Conservation (phyloP, 2,113 vertebrate genomes). For the Onychostoma macrolepis region DNA sequence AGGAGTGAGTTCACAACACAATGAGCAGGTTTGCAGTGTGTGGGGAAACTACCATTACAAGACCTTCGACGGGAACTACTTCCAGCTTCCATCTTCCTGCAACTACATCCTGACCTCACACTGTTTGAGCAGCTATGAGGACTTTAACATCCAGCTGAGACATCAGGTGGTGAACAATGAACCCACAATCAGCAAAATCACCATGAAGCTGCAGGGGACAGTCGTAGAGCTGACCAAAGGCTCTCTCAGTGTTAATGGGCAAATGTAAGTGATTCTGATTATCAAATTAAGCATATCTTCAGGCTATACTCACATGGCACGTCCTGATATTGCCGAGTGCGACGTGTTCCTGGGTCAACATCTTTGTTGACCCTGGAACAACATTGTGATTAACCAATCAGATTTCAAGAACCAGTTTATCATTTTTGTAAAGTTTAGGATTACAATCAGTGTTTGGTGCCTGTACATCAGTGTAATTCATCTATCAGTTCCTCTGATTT, state of each 20-base stretch:
- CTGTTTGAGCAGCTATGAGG: conserved; percentile 74
- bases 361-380: too few relatives aligned
- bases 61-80: conserved; percentile 87
- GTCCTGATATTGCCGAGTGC: too few relatives aligned
- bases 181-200: conserved; percentile 74
- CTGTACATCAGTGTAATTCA: too few relatives aligned
- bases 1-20: conserved; percentile 67
- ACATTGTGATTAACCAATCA: too few relatives aligned
- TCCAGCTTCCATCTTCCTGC: conserved; percentile 82
- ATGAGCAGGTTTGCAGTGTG: conserved; percentile 85
- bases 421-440: too few relatives aligned
- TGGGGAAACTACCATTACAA: conserved; percentile 90
- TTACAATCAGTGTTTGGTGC: too few relatives aligned
- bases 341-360: too few relatives aligned
- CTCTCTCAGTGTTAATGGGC: conserved; percentile 71
- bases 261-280: conserved; percentile 73
- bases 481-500: too few relatives aligned
- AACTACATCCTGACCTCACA: conserved; percentile 82
- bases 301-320: background rate
- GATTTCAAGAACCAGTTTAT: too few relatives aligned
- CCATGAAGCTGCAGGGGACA: conserved; percentile 73
- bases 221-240: conserved; percentile 72
- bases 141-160: conserved; percentile 84
- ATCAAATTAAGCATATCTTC: background rate
- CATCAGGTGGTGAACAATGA: conserved; percentile 54